Conservation (phyloP, 2,888 invertebrate species). For the Tiphia femorata region DNA sequence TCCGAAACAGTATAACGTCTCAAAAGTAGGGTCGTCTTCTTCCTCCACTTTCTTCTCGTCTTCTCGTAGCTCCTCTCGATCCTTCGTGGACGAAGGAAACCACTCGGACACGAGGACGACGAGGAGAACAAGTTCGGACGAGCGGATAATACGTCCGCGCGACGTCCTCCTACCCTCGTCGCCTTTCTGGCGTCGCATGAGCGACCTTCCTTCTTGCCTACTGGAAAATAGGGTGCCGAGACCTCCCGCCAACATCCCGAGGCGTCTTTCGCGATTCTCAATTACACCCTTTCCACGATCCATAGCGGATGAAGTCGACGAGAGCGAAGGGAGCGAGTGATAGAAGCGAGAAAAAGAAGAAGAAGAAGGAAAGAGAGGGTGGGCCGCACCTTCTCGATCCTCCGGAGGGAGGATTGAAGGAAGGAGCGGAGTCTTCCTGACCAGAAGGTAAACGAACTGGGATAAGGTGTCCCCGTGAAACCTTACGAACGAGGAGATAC, state of each 20-base stretch:
- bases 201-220: neutral
- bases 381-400: conserved; percentile 23
- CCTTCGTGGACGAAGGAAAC: no score
- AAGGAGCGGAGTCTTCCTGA: conserved; percentile 19
- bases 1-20: no score
- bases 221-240: neutral
- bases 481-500: conserved; percentile 24
- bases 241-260: neutral
- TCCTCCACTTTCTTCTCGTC: no score
- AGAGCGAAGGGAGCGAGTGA: neutral
- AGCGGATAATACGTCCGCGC: no score
- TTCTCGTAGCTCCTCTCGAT: no score
- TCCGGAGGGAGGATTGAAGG: no score
- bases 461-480: conserved; percentile 34
- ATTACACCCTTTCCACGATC: no score
- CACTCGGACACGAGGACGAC: no score
- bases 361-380: neutral
- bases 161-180: neutral
- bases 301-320: no score
- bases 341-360: neutral
- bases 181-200: neutral
- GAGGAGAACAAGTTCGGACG: no score
- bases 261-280: conserved; percentile 24
- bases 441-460: conserved; percentile 35
- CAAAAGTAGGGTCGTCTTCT: no score